These are phyloP conservation scores for Tenrec ecaudatus DNA, from an alignment of 2,113 vertebrate genomes.

Conservation along the genomic window DNA sequence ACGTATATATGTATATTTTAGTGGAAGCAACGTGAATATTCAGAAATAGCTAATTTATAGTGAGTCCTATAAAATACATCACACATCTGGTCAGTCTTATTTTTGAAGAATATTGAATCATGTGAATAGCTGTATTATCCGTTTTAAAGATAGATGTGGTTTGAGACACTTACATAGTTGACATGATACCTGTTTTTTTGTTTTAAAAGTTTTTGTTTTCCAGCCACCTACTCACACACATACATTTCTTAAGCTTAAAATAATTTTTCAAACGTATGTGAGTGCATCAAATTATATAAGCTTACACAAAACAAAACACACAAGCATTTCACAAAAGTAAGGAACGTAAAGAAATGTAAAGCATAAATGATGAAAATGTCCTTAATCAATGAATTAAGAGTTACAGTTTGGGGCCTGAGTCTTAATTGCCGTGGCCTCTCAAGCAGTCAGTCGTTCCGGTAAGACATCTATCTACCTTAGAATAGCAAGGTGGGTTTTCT, in stretches of 20 bases:
- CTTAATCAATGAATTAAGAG: not conserved
- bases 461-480: not conserved
- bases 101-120: slow-evolving; percentile 35
- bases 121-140: not conserved
- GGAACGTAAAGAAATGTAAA: not conserved
- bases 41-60: slow-evolving; percentile 1
- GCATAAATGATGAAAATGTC: not conserved
- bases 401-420: not conserved
- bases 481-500: not conserved
- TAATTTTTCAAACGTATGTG: too few species aligned
- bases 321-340: too few species aligned
- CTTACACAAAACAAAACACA: too few species aligned
- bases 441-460: not conserved
- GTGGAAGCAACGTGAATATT: too few species aligned
- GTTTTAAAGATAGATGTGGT: too few species aligned
- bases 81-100: not conserved
- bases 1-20: too few species aligned
- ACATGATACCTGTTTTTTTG: not conserved
- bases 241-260: not conserved
- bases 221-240: not conserved
- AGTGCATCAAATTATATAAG: too few species aligned
- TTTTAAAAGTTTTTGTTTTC: not conserved
- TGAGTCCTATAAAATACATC: not conserved
- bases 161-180: too few species aligned
- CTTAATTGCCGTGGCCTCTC: not conserved